phyloP scores from a whole-genome alignment of 2,888 invertebrate species.

The Chymomyza caudatula region DNA sequence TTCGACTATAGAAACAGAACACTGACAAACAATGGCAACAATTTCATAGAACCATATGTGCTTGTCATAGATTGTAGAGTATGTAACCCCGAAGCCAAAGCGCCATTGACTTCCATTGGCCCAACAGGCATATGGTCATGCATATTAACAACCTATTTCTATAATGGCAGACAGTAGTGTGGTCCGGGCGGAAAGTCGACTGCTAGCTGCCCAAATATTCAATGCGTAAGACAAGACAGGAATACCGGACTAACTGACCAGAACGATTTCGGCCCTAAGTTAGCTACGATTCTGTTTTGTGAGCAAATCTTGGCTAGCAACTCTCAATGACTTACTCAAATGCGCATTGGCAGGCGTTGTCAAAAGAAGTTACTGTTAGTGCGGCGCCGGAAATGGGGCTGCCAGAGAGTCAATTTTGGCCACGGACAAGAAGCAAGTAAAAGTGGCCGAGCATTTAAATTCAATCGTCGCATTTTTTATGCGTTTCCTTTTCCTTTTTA shows the following conservation, averaged over 20 bases:
- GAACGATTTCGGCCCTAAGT: conserved; percentile 6
- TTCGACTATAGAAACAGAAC: no score
- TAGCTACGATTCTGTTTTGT: not conserved
- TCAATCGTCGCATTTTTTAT: conserved; percentile 67
- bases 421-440: not conserved
- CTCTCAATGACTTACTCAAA: conserved; percentile 58
- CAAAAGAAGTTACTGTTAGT: conserved; percentile 33
- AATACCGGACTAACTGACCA: conserved; percentile 20
- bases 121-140: conserved; percentile 68
- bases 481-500: conserved; percentile 66
- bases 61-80: not conserved
- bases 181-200: conserved; percentile 1
- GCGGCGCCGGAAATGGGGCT: not conserved
- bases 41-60: not conserved
- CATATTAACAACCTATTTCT: conserved; percentile 75
- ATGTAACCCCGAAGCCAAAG: not conserved
- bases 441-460: conserved; percentile 67
- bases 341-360: conserved; percentile 54
- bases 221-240: not conserved
- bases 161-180: conserved; percentile 39
- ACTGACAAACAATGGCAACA: no score
- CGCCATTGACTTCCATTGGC: conserved; percentile 4
- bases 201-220: not conserved
- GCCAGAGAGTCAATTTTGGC: not conserved
- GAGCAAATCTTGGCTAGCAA: conserved; percentile 44